Conservation (phyloP, 2,113 vertebrate species). For the Hippocampus comes region DNA sequence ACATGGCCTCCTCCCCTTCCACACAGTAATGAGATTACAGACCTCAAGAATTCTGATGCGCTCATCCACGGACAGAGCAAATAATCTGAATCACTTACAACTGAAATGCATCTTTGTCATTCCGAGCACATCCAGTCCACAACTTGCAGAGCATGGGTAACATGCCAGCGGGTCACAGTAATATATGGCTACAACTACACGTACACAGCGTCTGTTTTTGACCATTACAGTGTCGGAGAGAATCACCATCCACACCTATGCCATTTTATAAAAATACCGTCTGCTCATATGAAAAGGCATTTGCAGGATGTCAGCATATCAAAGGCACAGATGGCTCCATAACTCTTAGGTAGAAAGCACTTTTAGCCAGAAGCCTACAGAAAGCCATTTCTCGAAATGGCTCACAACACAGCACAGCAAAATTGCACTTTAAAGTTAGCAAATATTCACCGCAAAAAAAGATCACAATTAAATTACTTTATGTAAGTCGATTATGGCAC, state of each 20-base stretch:
- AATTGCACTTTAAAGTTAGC: neutral
- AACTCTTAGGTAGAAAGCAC: neutral
- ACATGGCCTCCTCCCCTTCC: slow-evolving; percentile 43
- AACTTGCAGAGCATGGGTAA: slow-evolving; percentile 3
- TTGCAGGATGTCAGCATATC: neutral
- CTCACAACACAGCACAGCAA: neutral
- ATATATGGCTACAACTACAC: neutral
- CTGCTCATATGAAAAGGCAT: neutral
- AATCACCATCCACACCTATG: neutral
- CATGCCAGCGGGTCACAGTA: slow-evolving; percentile 1
- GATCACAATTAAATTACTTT: neutral
- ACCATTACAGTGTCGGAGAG: neutral
- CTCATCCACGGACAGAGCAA: slow-evolving; percentile 37
- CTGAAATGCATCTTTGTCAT: slow-evolving; percentile 38
- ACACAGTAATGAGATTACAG: slow-evolving; percentile 74
- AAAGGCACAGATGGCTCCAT: neutral
- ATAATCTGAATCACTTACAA: slow-evolving; percentile 49
- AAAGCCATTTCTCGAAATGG: neutral
- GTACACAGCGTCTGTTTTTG: neutral
- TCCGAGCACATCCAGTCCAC: slow-evolving; percentile 16
- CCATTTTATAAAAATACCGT: neutral
- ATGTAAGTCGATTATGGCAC: neutral
- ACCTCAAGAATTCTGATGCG: slow-evolving; percentile 51
- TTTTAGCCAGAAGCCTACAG: neutral
- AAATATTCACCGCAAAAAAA: neutral